Percentiles rank a stretch among this genome's conserved stretches.
phyloP scores from a whole-genome alignment of 2,113 vertebrate genomes.

The Vanacampus margaritifer region DNA sequence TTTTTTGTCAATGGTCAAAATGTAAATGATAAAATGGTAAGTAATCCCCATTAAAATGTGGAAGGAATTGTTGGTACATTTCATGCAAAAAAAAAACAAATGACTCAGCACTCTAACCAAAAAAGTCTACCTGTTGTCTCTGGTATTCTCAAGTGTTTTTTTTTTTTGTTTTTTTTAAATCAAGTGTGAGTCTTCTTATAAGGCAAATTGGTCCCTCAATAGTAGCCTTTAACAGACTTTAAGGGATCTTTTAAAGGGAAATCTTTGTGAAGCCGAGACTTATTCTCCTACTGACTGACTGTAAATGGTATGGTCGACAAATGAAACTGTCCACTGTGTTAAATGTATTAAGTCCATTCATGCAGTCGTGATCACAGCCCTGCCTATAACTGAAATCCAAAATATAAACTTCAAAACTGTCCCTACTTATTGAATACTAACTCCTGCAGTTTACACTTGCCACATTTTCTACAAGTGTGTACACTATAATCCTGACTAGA shows the following conservation, averaged over 20 bases:
- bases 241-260: not conserved
- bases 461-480: not conserved
- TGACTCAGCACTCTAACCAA: not conserved
- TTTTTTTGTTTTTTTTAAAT: too few species aligned
- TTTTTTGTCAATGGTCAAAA: too few species aligned
- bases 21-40: too few species aligned
- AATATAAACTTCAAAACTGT: not conserved
- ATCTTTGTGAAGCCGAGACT: not conserved
- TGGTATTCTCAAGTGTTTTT: not conserved
- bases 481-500: slow-evolving; percentile 1
- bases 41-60: too few species aligned
- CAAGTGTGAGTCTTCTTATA: too few species aligned
- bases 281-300: too few species aligned
- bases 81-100: not conserved
- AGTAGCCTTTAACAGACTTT: not conserved
- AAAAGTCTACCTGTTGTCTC: not conserved
- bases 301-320: not conserved
- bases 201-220: not conserved
- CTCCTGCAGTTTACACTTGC: not conserved
- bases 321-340: not conserved
- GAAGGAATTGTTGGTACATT: not conserved
- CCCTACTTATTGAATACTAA: not conserved
- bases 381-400: not conserved
- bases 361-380: not conserved
- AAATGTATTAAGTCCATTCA: not conserved